Evolutionary conservation across 2,888 invertebrate species (phyloP), one percentile per base, ranked within the genome.

Genomic region (Ennomos fuscantarius): DNA sequence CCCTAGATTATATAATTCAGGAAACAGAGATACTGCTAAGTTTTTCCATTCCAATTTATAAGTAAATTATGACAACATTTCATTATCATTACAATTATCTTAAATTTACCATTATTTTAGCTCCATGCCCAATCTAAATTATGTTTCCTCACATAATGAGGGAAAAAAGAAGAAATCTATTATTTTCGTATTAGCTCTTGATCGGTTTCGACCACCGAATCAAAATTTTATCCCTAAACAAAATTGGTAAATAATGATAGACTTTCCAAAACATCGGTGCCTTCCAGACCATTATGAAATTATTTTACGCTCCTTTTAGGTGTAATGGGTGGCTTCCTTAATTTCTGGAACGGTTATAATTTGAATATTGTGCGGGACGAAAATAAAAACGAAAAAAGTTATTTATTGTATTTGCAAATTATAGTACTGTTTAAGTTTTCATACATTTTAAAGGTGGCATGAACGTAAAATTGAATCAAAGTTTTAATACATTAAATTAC

Each of bases 171-270:
- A 82, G 78, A 80, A 82, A 78, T 83, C 83, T 84, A 89, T 90
- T 90, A 90, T 90, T 85, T 89, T 88, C 87, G 71, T 83, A 89
- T 89, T 90, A 90, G 82, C 79, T 82, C 73, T 72, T 78, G 81
- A 88, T 86, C 80, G 85, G 78, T 81, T 76, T 74, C 72, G 76
- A 82, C 85, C 85, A 81, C 84, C 79, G 84, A 79, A 77, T 74
- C 76, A 67, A 72, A 80, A 77, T 77, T 79, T 82, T 81, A 80
- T 78, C 66, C 69, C 71, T 57, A 70, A 69, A 72, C 70, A 62
- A 82, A 84, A 86, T 84, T 80, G 81, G 78, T 84, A 78, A 80
- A 84, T 88, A 88, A 89, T 89, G 75, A 87, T 79, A 79, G 80
- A 71, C 60, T 72, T 62, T 55, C 66, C 68, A 64, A 72, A 75